phyloP scores from a whole-genome alignment of 2,888 invertebrate species.

The Callimorpha dominula region DNA sequence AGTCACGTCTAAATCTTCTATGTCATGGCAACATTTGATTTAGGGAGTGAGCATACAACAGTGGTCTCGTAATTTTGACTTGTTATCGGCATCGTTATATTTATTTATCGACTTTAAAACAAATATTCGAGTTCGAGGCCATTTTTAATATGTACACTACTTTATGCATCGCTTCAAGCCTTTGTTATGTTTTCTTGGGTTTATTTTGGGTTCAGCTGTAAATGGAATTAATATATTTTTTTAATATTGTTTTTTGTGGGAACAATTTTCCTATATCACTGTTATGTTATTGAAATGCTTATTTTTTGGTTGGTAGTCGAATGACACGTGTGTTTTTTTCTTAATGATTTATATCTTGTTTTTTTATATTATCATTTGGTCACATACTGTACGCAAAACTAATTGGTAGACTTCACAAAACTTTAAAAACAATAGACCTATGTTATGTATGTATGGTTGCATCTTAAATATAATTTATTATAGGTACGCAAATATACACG shows the following conservation, averaged over 20 bases:
- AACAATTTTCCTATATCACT: too few species aligned
- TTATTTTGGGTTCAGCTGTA: constrained; percentile 12
- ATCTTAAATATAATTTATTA: too few species aligned
- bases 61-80: constrained; percentile 76
- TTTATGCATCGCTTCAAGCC: constrained; percentile 43
- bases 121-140: constrained; percentile 56
- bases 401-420: too few species aligned
- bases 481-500: too few species aligned
- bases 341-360: too few species aligned
- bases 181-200: constrained; percentile 15
- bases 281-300: too few species aligned
- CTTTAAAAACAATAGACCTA: too few species aligned
- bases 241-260: not conserved
- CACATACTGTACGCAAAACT: too few species aligned
- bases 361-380: too few species aligned
- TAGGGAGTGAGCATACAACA: constrained; percentile 71
- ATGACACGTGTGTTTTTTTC: too few species aligned
- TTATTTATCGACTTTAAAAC: constrained; percentile 67
- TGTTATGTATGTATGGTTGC: too few species aligned
- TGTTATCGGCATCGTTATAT: constrained; percentile 72
- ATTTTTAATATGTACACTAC: constrained; percentile 42
- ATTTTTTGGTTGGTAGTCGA: too few species aligned
- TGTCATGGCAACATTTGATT: constrained; percentile 35
- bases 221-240: not conserved
- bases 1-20: constrained; percentile 33